Evolutionary conservation across 1,140 invertebrate genomes (phyloP).

Genomic region (Augochlora pura): DNA sequence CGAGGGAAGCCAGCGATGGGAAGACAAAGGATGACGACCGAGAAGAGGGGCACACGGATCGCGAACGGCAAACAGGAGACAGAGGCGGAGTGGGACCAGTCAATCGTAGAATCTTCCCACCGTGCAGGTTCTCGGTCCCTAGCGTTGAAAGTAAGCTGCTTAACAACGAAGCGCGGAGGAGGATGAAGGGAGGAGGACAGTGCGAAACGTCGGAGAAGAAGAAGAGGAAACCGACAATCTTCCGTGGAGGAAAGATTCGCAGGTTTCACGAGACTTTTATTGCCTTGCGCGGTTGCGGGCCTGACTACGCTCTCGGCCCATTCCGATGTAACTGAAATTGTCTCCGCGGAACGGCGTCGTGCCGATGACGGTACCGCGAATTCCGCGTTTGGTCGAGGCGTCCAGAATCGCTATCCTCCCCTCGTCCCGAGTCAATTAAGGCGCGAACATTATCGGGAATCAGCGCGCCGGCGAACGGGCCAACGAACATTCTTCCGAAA

Average conservation of each 20-base stretch:
- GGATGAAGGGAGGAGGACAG: slow-evolving; percentile 1
- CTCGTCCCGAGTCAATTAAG: slow-evolving; percentile 15
- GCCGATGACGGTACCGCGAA: background rate
- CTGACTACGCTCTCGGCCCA: background rate
- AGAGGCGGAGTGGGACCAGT: background rate
- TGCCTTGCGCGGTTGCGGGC: background rate
- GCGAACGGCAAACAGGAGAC: background rate
- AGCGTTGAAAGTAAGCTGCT: slow-evolving; percentile 55
- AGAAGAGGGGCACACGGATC: background rate
- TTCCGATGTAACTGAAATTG: slow-evolving; percentile 12
- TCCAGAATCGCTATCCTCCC: background rate
- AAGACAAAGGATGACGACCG: background rate
- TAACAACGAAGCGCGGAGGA: slow-evolving; percentile 11
- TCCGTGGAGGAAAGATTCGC: background rate
- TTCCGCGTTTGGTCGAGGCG: background rate
- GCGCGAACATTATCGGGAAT: slow-evolving; percentile 19
- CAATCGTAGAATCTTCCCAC: slow-evolving; percentile 54
- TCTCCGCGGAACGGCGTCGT: background rate
- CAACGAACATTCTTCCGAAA: slow-evolving; percentile 26
- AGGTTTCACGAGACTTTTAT: slow-evolving; percentile 43
- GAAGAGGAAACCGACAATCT: background rate
- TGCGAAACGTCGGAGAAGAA: background rate
- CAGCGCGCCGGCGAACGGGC: background rate
- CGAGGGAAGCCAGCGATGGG: background rate
- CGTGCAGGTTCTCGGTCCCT: slow-evolving; percentile 58